Conservation (phyloP, 35 echinoderm and acorn worm species). For the Lytechinus pictus region DNA sequence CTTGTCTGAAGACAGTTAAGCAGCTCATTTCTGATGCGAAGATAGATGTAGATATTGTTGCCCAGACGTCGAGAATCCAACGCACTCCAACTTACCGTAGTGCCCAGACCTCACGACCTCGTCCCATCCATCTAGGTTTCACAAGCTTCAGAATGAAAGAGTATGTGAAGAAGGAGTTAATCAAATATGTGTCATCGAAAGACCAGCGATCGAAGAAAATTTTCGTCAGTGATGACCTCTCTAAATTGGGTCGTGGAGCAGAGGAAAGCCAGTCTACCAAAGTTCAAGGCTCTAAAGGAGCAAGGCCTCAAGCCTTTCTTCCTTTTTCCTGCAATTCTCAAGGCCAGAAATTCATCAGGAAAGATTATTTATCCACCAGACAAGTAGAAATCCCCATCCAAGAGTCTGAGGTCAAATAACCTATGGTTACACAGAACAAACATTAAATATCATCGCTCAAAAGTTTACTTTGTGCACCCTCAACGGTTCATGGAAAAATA, state of each 20-base stretch:
- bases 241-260: background rate
- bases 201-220: background rate
- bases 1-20: background rate
- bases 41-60: background rate
- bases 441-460: no score
- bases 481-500: no score
- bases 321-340: background rate
- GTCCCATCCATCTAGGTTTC: background rate
- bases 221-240: conserved; percentile 30
- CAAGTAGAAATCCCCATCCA: no score
- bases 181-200: background rate
- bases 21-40: background rate
- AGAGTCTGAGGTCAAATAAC: no score
- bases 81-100: background rate
- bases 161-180: background rate
- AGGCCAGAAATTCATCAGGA: background rate
- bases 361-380: background rate
- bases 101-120: background rate
- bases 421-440: no score
- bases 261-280: background rate
- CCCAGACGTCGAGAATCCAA: background rate
- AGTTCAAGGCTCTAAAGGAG: background rate
- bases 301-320: background rate
- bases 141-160: background rate
- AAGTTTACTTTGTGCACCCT: no score